Conservation (phyloP, 2,888 invertebrate species). For the Nomada ferruginata region DNA sequence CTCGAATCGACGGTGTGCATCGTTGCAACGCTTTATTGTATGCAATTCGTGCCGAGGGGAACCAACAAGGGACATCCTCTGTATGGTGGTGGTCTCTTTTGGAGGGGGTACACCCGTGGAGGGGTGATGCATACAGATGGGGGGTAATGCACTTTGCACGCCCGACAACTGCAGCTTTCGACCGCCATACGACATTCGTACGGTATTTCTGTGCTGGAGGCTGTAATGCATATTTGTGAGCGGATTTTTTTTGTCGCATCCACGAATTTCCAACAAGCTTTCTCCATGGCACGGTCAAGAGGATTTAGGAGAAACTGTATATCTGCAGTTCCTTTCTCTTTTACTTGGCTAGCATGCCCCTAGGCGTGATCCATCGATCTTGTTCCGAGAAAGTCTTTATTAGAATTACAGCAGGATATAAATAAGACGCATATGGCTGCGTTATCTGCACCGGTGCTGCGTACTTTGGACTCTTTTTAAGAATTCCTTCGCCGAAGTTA, state of each 20-base stretch:
- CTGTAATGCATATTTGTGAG: not conserved
- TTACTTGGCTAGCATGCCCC: not conserved
- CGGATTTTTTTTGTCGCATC: not conserved
- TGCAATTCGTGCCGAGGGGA: slow-evolving; percentile 61
- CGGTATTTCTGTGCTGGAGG: slow-evolving; percentile 44
- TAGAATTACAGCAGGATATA: not conserved
- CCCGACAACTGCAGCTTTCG: slow-evolving; percentile 54
- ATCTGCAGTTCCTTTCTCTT: not conserved
- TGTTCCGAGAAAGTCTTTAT: not conserved
- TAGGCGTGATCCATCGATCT: not conserved
- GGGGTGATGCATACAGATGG: slow-evolving; percentile 65
- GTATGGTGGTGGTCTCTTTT: slow-evolving; percentile 57
- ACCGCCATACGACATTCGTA: slow-evolving; percentile 73
- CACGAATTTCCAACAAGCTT: not conserved
- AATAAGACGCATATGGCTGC: not conserved
- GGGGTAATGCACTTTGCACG: slow-evolving; percentile 79
- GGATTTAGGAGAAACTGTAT: not conserved
- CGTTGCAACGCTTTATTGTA: slow-evolving; percentile 62
- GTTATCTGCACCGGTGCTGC: not conserved
- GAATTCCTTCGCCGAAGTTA: not conserved
- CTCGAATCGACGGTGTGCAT: slow-evolving; percentile 61
- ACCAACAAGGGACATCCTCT: slow-evolving; percentile 58
- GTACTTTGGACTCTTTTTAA: not conserved
- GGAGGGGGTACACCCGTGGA: slow-evolving; percentile 60
- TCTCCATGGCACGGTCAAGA: not conserved